These are phyloP conservation scores for Cygnus atratus DNA, from an alignment of 2,113 vertebrate genomes.

Conservation along the genomic window DNA sequence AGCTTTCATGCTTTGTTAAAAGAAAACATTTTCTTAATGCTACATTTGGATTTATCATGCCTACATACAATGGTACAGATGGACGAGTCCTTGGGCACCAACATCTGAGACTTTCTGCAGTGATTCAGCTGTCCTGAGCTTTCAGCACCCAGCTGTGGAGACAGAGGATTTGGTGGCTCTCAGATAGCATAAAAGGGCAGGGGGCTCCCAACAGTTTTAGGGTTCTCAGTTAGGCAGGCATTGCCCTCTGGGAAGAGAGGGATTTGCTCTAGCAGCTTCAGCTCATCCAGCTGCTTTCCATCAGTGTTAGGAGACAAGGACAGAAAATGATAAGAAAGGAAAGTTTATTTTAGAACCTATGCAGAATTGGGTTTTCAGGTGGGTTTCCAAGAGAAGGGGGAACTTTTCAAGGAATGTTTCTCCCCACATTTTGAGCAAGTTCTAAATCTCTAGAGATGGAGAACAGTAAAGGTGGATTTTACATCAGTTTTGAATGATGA, in stretches of 20 bases:
- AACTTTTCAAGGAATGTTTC: neutral
- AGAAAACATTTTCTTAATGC: constrained; percentile 35
- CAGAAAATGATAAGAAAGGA: neutral
- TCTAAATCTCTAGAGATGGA: neutral
- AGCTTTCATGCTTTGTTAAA: constrained; percentile 36
- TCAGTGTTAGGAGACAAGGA: neutral
- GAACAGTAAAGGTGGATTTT: neutral
- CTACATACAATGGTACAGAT: neutral
- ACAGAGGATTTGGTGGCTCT: neutral
- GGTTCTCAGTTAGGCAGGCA: neutral
- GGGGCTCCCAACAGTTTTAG: neutral
- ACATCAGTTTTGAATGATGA: neutral
- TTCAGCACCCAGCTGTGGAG: constrained; percentile 41
- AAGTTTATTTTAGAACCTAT: neutral
- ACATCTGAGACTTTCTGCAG: neutral
- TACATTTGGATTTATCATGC: neutral
- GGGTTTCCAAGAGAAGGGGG: neutral
- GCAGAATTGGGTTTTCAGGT: neutral
- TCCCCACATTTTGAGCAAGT: neutral
- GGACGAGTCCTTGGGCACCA: neutral
- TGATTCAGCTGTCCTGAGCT: constrained; percentile 42
- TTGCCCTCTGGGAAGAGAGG: neutral
- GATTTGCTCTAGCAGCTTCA: neutral
- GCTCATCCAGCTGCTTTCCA: neutral
- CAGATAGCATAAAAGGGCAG: neutral